Percentiles rank a stretch among this genome's conserved stretches.
These are phyloP conservation scores for Catocala nupta DNA, from an alignment of 2,888 invertebrate genomes.

Conservation along the genomic window DNA sequence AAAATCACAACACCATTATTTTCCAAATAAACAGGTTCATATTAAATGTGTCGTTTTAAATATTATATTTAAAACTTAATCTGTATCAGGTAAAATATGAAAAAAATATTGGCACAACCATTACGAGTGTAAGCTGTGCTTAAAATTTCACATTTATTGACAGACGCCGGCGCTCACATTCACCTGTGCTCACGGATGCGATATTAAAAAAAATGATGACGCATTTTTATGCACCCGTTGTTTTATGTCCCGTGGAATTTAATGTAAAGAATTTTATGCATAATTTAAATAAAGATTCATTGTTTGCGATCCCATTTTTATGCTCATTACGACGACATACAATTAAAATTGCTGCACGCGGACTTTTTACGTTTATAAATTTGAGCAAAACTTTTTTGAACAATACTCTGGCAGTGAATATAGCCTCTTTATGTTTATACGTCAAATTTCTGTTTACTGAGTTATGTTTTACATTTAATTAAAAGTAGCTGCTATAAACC, in stretches of 20 bases:
- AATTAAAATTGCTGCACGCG: not conserved
- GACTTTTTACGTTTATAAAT: not conserved
- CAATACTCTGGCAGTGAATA: no score
- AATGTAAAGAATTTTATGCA: constrained; percentile 3
- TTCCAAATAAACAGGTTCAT: no score
- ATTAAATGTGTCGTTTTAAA: not conserved
- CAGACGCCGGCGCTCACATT: constrained; percentile 1
- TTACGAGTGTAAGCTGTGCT: constrained; percentile 3
- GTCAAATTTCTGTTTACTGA: no score
- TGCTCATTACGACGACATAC: constrained; percentile 1
- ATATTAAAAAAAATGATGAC: constrained; percentile 16
- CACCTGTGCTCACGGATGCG: not conserved
- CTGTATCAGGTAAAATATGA: not conserved
- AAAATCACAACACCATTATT: no score
- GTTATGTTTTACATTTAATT: no score
- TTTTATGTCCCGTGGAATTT: constrained; percentile 6
- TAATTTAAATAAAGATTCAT: constrained; percentile 8
- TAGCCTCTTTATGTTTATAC: no score
- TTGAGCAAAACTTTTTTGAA: not conserved
- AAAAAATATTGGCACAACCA: not conserved
- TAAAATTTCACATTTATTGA: constrained; percentile 17
- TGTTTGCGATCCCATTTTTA: not conserved
- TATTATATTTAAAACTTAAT: not conserved
- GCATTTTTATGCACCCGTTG: constrained; percentile 12
- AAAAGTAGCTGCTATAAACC: no score